Evolutionary conservation across 2,888 invertebrate species (phyloP).

Genomic region (Cheilosia vernalis): DNA sequence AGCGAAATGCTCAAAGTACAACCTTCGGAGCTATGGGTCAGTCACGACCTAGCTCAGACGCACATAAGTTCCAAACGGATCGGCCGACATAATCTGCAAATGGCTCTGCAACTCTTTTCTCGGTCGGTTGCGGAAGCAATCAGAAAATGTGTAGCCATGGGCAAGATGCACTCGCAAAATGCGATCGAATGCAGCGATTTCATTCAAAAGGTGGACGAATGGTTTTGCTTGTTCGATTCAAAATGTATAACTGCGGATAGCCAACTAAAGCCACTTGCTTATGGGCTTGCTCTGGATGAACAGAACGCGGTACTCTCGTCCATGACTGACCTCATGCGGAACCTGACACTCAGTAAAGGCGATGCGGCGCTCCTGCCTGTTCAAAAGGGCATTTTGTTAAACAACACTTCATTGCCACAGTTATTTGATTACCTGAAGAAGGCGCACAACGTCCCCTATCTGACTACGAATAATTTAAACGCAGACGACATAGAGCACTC

Average conservation of each 20-base stretch:
- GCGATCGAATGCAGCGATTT: slow-evolving; percentile 44
- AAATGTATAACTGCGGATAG: background rate
- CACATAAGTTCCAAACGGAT: slow-evolving; percentile 20
- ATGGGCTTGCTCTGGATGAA: slow-evolving; percentile 20
- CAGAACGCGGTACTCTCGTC: slow-evolving; percentile 17
- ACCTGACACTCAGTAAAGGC: background rate
- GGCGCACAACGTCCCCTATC: background rate
- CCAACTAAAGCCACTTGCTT: background rate
- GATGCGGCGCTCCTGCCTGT: background rate
- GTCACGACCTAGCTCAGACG: slow-evolving; percentile 18
- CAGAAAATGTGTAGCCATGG: slow-evolving; percentile 39
- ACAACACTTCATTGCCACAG: slow-evolving; percentile 19
- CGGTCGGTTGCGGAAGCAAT: slow-evolving; percentile 25
- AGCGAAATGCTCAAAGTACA: slow-evolving; percentile 22
- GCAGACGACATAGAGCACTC: slow-evolving; percentile 37
- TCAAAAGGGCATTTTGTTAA: slow-evolving; percentile 28
- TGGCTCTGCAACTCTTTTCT: slow-evolving; percentile 30
- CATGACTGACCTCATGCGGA: slow-evolving; percentile 13
- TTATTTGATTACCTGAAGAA: slow-evolving; percentile 19
- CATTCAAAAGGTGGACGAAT: slow-evolving; percentile 36
- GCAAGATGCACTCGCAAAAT: slow-evolving; percentile 18
- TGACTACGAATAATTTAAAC: slow-evolving; percentile 47
- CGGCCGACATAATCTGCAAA: slow-evolving; percentile 28
- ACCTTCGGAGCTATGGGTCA: slow-evolving; percentile 14
- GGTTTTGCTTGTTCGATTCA: slow-evolving; percentile 38